Evolutionary conservation across 2,797 vertebrate genomes (phyloP).

Genomic region (Propithecus deckenii): DNA sequence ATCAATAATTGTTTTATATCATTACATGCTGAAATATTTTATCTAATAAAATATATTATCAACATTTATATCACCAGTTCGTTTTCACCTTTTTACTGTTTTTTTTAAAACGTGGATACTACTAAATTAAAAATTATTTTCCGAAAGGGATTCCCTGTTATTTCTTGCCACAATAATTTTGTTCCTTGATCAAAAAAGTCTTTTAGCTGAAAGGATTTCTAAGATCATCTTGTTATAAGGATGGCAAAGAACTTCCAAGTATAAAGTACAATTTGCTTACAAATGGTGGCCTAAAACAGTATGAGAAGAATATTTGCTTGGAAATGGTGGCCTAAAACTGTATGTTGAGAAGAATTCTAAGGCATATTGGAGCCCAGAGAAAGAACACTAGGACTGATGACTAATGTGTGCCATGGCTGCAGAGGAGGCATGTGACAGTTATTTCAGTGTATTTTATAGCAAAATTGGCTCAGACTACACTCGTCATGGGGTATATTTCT

Average conservation of each 20-base stretch:
- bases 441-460: neutral
- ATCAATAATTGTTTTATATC: neutral
- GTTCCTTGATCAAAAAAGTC: neutral
- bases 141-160: neutral
- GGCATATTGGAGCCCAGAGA: neutral
- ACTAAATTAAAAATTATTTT: neutral
- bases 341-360: neutral
- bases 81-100: neutral
- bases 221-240: neutral
- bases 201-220: neutral
- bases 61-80: neutral
- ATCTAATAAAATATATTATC: neutral
- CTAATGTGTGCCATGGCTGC: neutral
- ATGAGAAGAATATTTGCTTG: neutral
- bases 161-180: neutral
- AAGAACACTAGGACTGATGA: neutral
- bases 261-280: neutral
- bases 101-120: neutral
- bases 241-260: neutral
- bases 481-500: neutral
- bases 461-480: neutral
- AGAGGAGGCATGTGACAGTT: too few relatives aligned
- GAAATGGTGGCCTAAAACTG: neutral
- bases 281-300: neutral
- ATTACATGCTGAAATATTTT: neutral